Conservation (phyloP, 2,888 invertebrate genomes). For the Acleris sparsana region DNA sequence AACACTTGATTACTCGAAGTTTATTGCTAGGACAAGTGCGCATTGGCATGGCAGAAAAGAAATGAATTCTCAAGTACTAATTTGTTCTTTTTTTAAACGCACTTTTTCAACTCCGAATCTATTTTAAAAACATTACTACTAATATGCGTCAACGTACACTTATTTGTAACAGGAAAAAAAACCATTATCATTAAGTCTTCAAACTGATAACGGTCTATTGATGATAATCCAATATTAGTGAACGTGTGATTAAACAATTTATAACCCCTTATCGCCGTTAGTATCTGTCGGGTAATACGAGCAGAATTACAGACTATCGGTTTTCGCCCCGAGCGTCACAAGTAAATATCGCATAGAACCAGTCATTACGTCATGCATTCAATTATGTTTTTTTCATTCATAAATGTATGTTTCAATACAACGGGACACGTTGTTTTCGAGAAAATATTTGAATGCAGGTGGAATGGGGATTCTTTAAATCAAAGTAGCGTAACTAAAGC, state of each 20-base stretch:
- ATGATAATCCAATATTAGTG: slow-evolving; percentile 12
- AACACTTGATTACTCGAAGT: slow-evolving; percentile 1
- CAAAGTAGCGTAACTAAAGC: too few relatives aligned
- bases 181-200: not conserved
- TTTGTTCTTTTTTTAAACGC: too few relatives aligned
- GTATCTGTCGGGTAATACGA: slow-evolving; percentile 32
- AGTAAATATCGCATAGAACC: slow-evolving; percentile 31
- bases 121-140: too few relatives aligned
- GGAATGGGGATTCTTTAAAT: too few relatives aligned
- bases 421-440: not conserved
- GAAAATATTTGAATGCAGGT: not conserved
- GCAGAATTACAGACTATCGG: slow-evolving; percentile 30
- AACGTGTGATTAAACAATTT: slow-evolving; percentile 28
- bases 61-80: too few relatives aligned
- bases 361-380: slow-evolving; percentile 26
- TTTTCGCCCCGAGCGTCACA: slow-evolving; percentile 26
- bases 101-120: too few relatives aligned
- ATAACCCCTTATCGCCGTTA: slow-evolving; percentile 30
- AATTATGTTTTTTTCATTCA: slow-evolving; percentile 15
- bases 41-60: too few relatives aligned
- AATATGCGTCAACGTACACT: too few relatives aligned
- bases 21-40: not conserved
- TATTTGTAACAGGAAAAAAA: not conserved
- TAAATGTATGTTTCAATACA: slow-evolving; percentile 12
- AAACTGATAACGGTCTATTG: slow-evolving; percentile 1